Conservation (phyloP, 2,797 vertebrate genomes). For the Crocidura indochinensis region DNA sequence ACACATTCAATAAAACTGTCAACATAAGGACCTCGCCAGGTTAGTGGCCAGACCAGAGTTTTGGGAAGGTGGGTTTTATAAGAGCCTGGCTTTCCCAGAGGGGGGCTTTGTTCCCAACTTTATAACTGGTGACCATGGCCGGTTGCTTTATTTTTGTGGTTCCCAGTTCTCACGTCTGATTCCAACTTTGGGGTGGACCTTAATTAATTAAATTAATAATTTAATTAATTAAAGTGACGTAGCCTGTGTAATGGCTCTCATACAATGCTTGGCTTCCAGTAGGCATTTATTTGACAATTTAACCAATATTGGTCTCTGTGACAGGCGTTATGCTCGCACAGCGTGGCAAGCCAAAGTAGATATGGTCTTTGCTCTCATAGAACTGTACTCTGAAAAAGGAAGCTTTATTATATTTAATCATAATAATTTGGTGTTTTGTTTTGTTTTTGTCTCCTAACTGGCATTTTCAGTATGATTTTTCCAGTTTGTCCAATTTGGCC, state of each 20-base stretch:
- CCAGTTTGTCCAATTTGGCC: slow-evolving; percentile 2
- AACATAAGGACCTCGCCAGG: slow-evolving; percentile 96
- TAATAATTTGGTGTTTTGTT: not conserved
- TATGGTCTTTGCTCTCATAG: not conserved
- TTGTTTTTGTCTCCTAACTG: slow-evolving; percentile 38
- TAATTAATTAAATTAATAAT: not conserved
- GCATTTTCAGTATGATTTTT: slow-evolving; percentile 3
- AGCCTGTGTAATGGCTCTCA: not conserved
- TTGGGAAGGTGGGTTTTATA: not conserved
- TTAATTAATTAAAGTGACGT: not conserved
- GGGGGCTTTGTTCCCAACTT: not conserved
- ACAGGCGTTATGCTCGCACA: not conserved
- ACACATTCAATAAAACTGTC: slow-evolving; percentile 96
- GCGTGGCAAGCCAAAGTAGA: slow-evolving; percentile 28
- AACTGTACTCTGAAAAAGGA: slow-evolving; percentile 29
- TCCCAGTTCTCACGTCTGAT: slow-evolving; percentile 46
- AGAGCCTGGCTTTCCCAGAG: not conserved
- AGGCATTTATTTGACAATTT: not conserved
- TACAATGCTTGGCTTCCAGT: not conserved
- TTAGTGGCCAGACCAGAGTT: slow-evolving; percentile 84
- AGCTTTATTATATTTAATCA: not conserved
- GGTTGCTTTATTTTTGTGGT: slow-evolving; percentile 54
- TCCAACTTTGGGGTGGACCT: not conserved
- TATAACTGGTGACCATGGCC: slow-evolving; percentile 5
- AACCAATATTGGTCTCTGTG: not conserved